Evolutionary conservation across 2,113 vertebrate genomes (phyloP), one percentile per base, ranked within the genome.

Genomic region (Colaptes auratus): DNA sequence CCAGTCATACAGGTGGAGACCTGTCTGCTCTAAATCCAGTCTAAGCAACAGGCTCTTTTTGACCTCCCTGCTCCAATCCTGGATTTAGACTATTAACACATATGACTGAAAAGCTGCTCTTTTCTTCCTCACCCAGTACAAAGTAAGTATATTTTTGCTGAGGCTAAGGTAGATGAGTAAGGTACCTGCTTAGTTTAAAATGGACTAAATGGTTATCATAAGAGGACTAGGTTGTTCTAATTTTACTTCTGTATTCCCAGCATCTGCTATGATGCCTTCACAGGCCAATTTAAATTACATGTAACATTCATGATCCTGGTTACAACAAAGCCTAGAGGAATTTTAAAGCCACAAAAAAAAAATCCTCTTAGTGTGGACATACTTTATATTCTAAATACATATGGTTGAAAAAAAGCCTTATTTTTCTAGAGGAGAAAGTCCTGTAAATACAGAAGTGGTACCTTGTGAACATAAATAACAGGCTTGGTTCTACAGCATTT

Each of bases 1-100:
- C 95, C 86, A 82, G 76, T 77, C 90, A 67, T 82, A 82, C 60
- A 72, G 81, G 65, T 79, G 92, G 48, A 96, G 82, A 90, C 35
- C 64, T 65, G 67, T 88, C 95, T 95, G 59, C 63, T 82, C 94
- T 50, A 92, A 92, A 96, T 83, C 92, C 93, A 64, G 6, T 4
- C 58, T 81, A 86, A 89, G 85, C 65, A 89, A 93, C 7, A 8
- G 44, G 52, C 53, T 79, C 42, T 67, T 63, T 25, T 27, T 20
- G 39, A 25, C 16, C 50, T 59, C 56, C 28, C 15, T n/a, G 61
- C 42, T 66, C 64, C 66, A 77, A 71, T 39, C 70, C 79, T 53
- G 36, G 66, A 90, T 88, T 93, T 88, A 82, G 59, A 90, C 50
- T 61, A 75, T 67, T 74, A 96, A 95, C 56, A 82, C 10, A 24